Conservation (phyloP, 2,113 vertebrate genomes). For the Prochilodus magdalenae region DNA sequence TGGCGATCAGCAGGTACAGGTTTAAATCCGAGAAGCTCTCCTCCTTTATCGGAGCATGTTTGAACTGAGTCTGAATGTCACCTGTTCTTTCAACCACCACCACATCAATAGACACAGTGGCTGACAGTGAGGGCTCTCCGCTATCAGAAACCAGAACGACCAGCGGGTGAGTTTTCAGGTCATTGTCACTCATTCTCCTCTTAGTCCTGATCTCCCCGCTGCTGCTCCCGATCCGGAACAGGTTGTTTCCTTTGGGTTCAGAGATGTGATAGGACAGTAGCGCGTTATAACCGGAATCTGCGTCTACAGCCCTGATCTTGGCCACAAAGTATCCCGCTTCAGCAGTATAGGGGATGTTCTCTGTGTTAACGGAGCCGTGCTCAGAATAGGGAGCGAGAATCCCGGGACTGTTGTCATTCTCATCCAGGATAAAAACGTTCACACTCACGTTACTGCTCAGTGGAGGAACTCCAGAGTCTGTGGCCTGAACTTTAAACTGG, state of each 20-base stretch:
- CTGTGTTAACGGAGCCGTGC: conserved; percentile 37
- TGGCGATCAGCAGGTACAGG: conserved; percentile 64
- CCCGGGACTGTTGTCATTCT: conserved; percentile 68
- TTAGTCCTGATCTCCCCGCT: conserved; percentile 62
- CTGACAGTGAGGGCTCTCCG: conserved; percentile 59
- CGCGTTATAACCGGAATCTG: conserved; percentile 68
- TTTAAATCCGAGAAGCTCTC: conserved; percentile 69
- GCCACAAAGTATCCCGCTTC: conserved; percentile 56
- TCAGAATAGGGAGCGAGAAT: conserved; percentile 61
- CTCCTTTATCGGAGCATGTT: conserved; percentile 64
- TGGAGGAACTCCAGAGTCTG: conserved; percentile 57
- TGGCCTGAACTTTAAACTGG: neutral
- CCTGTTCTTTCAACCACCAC: conserved; percentile 49
- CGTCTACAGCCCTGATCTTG: conserved; percentile 56
- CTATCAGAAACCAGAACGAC: conserved; percentile 60
- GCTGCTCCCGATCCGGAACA: conserved; percentile 58
- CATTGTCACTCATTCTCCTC: conserved; percentile 59
- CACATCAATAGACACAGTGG: conserved; percentile 58
- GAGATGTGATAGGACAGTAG: conserved; percentile 59
- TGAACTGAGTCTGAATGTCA: conserved; percentile 72
- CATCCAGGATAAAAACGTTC: conserved; percentile 64
- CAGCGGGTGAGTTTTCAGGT: conserved; percentile 55
- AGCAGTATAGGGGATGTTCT: conserved; percentile 44
- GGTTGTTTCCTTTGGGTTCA: conserved; percentile 56
- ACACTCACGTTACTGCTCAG: conserved; percentile 62